A percentile compares a stretch with the other conserved stretches of the same genome.
Conservation (phyloP, 2,113 vertebrate genomes). For the Cricetomys ansorgei region DNA sequence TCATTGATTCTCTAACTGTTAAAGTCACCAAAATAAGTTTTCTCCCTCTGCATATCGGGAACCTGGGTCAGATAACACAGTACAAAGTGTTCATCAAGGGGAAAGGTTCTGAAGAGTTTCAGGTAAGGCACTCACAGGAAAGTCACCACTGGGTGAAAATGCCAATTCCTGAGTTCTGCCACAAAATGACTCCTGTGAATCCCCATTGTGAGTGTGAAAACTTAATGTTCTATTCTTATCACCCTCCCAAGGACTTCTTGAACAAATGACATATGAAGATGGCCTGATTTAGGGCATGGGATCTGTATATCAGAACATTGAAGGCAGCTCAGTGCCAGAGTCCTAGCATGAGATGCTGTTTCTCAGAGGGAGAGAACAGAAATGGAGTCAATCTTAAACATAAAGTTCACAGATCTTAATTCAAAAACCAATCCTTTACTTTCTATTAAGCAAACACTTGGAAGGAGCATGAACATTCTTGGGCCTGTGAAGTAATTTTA, state of each 20-base stretch:
- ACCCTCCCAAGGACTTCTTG: neutral
- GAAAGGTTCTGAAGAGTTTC: neutral
- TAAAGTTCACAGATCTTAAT: neutral
- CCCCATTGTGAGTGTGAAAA: neutral
- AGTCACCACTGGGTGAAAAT: neutral
- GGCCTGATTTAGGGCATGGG: neutral
- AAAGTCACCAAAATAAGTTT: neutral
- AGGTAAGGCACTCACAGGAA: no score
- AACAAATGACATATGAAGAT: neutral
- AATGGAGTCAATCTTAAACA: neutral
- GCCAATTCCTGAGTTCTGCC: neutral
- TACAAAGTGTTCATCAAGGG: neutral
- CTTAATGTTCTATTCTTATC: neutral
- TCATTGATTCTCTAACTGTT: neutral
- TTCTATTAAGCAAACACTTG: neutral
- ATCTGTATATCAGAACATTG: neutral
- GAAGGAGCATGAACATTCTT: neutral
- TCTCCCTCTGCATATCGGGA: accelerated
- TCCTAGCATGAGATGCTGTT: neutral
- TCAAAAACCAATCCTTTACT: neutral
- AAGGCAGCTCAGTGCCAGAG: neutral
- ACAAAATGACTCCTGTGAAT: neutral
- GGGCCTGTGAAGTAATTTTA: neutral
- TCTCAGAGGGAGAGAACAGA: neutral
- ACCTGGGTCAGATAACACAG: neutral